Percentiles rank a stretch among this genome's conserved stretches.
These are phyloP conservation scores for Ophthalmolycus amberensis DNA, from an alignment of 2,113 vertebrate genomes.

Conservation along the genomic window DNA sequence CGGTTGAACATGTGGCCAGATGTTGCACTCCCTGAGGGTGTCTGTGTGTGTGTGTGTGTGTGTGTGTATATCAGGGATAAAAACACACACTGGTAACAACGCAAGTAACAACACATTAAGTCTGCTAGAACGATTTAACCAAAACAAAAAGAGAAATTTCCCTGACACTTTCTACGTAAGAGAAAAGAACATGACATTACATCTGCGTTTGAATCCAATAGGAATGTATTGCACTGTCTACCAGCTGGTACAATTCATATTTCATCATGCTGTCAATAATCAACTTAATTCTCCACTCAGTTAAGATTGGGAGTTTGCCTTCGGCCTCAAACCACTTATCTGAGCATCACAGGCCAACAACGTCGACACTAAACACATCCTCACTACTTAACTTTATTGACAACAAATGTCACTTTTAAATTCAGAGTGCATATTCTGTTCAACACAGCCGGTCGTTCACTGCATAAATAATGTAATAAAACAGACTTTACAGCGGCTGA, in stretches of 20 bases:
- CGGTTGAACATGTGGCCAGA: constrained; percentile 40
- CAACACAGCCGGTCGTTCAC: constrained; percentile 39
- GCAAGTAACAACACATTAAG: constrained; percentile 11
- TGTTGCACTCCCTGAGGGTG: constrained; percentile 38
- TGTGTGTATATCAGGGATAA: constrained; percentile 42
- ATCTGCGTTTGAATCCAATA: constrained; percentile 39
- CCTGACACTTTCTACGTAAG: constrained; percentile 13
- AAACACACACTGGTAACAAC: constrained; percentile 10
- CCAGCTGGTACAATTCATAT: constrained; percentile 55
- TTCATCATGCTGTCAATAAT: constrained; percentile 58
- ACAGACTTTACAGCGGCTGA: constrained; percentile 37
- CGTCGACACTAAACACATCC: constrained; percentile 13
- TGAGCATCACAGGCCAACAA: constrained; percentile 14
- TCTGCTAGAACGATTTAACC: constrained; percentile 54
- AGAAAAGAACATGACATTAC: constrained; percentile 13
- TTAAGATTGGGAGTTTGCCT: constrained; percentile 41
- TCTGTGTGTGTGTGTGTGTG: constrained; percentile 32
- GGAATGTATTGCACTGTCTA: constrained; percentile 66
- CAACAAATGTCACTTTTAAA: constrained; percentile 59
- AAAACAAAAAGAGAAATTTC: constrained; percentile 46
- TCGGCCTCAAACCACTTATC: constrained; percentile 57
- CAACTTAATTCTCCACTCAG: constrained; percentile 37
- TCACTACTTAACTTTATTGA: constrained; percentile 48
- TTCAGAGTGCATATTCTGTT: constrained; percentile 41
- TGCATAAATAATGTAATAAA: constrained; percentile 51